Base-by-base conservation (phyloP, 1,140 invertebrate species). In the Scaptomyza graminum region DNA sequence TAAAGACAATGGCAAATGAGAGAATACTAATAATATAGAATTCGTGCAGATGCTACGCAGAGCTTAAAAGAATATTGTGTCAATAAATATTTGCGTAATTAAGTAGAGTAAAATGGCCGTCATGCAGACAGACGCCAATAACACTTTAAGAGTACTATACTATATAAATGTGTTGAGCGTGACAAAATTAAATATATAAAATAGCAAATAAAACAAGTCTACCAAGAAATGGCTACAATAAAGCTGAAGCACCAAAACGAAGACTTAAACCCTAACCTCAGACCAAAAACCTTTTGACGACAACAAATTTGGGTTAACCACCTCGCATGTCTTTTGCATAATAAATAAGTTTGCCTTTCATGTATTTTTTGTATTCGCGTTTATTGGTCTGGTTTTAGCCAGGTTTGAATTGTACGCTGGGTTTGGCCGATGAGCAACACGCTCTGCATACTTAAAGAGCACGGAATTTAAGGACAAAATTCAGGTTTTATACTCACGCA, bases 401-500 rank as follows among this genome's bases (percentile, higher is more conserved):
- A 77, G 70, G 50, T 78, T 78, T 83, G 71, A 68, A 82, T 69
- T 72, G 37, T 28, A 28, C 28, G 49, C 25, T 31, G 11, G 41
- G 37, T 64, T 46, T 28, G 54, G 1, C 16, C 37, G 71, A 63
- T 47, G 43, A 50, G 12, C 47, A 44, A 70, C 66, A 60, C 43
- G 72, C 28, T 68, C 13, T 68, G 83, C 67, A 87, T 87, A 88
- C 59, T 52, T 43, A 79, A 79, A 54, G n/a, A 41, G n/a, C 37
- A 41, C 11, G 57, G 57, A 39, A 62, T 62, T 69, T 28, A 47
- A 51, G 22, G 49, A 41, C 9, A 13, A 13, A 46, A 57, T 41
- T 50, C 25, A 28, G 41, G 41, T 25, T 57, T 28, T 11, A 73
- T 74, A 95, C 96, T 96, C 93, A 97, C 96, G 96, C 62, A 95